Evolutionary conservation across 2,113 vertebrate species (phyloP).

Genomic region (Canis aureus): DNA sequence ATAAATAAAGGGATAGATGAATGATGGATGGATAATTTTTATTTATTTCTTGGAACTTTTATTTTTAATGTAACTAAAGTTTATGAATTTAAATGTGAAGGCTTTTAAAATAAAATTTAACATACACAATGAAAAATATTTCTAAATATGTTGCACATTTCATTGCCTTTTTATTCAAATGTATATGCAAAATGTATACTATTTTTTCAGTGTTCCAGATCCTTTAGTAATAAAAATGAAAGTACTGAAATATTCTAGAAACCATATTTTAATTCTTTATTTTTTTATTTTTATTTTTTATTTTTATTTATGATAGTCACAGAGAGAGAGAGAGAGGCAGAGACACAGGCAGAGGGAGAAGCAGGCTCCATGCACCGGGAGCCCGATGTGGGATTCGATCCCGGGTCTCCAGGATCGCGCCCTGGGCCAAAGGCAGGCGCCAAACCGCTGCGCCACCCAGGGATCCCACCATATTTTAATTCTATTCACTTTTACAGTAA

Average conservation of each 20-base stretch:
- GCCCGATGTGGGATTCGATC: no score
- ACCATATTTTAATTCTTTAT: not conserved
- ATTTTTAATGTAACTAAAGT: not conserved
- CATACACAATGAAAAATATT: not conserved
- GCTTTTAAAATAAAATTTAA: slow-evolving; percentile 25
- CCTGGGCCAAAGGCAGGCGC: no score
- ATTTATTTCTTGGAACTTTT: not conserved
- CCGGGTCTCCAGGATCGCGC: no score
- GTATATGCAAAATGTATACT: not conserved
- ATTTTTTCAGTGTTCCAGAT: not conserved
- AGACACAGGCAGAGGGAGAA: no score
- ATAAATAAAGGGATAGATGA: not conserved
- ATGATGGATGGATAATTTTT: not conserved
- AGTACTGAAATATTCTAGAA: not conserved
- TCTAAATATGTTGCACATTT: not conserved
- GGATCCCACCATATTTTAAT: not conserved
- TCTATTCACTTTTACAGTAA: not conserved
- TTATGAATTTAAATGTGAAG: slow-evolving; percentile 27
- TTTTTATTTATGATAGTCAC: no score
- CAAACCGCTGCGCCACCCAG: no score
- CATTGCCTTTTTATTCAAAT: slow-evolving; percentile 46
- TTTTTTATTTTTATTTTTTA: no score
- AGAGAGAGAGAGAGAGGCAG: no score
- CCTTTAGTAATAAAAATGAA: slow-evolving; percentile 44
- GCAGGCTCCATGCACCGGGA: no score